Base-by-base conservation (phyloP, 2,888 invertebrate genomes). In the Noctuana brunneofusca region DNA sequence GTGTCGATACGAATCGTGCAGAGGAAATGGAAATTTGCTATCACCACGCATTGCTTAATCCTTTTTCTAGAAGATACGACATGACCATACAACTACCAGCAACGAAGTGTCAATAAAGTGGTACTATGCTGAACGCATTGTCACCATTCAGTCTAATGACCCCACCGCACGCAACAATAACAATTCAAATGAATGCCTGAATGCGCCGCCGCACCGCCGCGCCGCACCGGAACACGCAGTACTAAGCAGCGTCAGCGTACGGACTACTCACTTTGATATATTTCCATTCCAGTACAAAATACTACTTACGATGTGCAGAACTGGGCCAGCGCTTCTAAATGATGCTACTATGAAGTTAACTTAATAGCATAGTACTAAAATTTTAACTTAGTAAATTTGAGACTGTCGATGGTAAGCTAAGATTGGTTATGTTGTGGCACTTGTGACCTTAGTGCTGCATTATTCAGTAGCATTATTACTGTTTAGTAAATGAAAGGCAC, bases 81-180 rank as follows among this genome's bases (percentile, higher is more conserved):
- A 41, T 50, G 27, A 50, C 32, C 27, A 2, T 55, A 41, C 41
- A 1, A 14, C 2, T 32, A 32, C 38, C 14, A 8, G 11, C 18
- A 43, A 43, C 18, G 41, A 52, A 43, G 43, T 72, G 75, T 79
- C 80, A 84, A 83, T 85, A 79, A 72, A 75, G 66, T 66, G 72
- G 43, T 53, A 85, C 81, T 83, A 79, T 81, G 73, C 64, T 52
- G 66, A 64, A 69, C 73, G 75, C 74, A 83, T 85, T 85, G 84
- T 81, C 70, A 69, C 70, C 73, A 73, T 63, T 68, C 73, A 75
- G 79, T 77, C 73, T 82, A 79, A 81, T 83, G 81, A 82, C 84
- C 84, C 80, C 78, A 76, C 72, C 75, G 76, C 80, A 78, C 59
- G 52, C 53, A 46, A 59, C 79, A 81, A 82, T 81, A 75, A 74